Evolutionary conservation across 1,140 invertebrate species (phyloP).

Genomic region (Diabrotica undecimpunctata): DNA sequence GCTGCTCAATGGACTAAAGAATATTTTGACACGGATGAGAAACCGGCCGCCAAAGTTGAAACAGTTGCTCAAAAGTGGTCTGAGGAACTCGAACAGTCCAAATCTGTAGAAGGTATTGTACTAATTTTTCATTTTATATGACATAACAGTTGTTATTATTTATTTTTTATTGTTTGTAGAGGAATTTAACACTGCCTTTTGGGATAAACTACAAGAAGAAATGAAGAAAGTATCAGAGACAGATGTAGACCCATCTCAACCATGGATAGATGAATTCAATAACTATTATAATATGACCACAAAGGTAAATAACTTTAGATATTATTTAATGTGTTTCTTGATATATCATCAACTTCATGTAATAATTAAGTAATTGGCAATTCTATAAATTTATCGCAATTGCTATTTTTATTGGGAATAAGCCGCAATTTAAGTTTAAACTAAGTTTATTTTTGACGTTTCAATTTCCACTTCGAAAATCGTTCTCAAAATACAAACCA

Average conservation of each 20-base stretch:
- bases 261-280: conserved; percentile 66
- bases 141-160: no score
- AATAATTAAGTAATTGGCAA: not conserved
- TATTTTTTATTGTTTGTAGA: conserved; percentile 38
- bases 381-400: not conserved
- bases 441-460: no score
- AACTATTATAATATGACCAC: conserved; percentile 60
- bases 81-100: conserved; percentile 24
- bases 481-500: no score
- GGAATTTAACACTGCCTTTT: conserved; percentile 62
- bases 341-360: no score
- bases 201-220: conserved; percentile 72
- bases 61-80: conserved; percentile 35
- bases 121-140: no score
- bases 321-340: no score
- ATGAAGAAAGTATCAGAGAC: conserved; percentile 67
- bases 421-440: no score
- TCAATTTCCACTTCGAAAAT: no score
- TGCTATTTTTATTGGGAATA: no score
- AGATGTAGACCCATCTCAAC: conserved; percentile 47
- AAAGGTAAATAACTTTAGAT: conserved; percentile 49
- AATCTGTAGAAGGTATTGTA: conserved; percentile 13
- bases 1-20: conserved; percentile 55
- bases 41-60: conserved; percentile 26
- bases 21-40: conserved; percentile 43